phyloP scores from a whole-genome alignment of 2,797 vertebrate species.

The Mormyrops boulengeri region DNA sequence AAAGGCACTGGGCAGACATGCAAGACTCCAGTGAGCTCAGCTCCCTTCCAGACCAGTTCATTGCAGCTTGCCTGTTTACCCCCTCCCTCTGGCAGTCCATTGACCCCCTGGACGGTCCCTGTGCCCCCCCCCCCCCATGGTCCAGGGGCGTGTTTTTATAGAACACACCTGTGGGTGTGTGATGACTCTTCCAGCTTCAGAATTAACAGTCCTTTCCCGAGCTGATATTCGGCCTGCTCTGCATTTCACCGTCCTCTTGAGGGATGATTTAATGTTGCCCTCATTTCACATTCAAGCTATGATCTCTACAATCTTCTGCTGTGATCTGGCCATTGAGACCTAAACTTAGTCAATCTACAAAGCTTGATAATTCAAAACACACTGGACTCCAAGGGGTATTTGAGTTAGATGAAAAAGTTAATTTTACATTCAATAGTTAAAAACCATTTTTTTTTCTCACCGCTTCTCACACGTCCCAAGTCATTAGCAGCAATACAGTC shows the following conservation, averaged over 20 bases:
- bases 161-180: not conserved
- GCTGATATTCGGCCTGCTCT: not conserved
- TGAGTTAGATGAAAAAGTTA: not conserved
- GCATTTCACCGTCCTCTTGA: not conserved
- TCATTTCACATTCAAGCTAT: not conserved
- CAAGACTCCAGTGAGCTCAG: not conserved
- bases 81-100: not conserved
- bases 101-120: not conserved
- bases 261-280: not conserved
- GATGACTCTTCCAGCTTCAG: not conserved
- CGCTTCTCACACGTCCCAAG: not conserved
- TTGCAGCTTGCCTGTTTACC: not conserved
- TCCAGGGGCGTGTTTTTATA: not conserved
- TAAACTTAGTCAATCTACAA: not conserved
- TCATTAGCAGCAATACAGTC: not conserved
- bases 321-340: not conserved
- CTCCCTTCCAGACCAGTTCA: not conserved
- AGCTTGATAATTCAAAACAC: not conserved
- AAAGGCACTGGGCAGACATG: not conserved
- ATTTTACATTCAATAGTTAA: not conserved
- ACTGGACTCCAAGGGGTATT: not conserved
- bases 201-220: not conserved
- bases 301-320: not conserved
- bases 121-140: not conserved
- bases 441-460: not conserved